Conservation (phyloP, 2,113 vertebrate species). For the Charadrius vociferus region DNA sequence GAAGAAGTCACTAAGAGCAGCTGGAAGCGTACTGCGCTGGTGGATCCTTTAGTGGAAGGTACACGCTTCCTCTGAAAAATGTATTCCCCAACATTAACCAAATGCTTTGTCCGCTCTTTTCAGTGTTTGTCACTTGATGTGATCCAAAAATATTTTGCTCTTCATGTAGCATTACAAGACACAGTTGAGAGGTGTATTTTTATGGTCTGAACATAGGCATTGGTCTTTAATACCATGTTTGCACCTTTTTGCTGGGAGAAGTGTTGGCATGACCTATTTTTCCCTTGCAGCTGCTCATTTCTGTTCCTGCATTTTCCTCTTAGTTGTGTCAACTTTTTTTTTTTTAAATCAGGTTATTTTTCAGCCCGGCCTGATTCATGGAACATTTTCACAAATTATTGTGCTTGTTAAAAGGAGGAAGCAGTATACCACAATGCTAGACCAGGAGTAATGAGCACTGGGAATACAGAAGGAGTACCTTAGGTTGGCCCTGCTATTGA, state of each 20-base stretch:
- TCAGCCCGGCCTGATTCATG: neutral
- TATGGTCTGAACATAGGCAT: neutral
- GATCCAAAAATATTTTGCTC: neutral
- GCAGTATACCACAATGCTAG: neutral
- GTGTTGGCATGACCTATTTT: constrained; percentile 33
- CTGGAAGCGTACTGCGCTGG: neutral
- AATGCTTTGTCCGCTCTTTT: neutral
- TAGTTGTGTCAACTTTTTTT: neutral
- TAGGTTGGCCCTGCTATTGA: neutral
- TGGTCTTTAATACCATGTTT: neutral
- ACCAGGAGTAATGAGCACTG: neutral
- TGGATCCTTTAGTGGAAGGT: neutral
- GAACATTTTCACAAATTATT: neutral
- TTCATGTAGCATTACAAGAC: neutral
- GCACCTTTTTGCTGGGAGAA: neutral
- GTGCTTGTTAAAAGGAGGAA: neutral
- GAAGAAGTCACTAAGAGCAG: neutral
- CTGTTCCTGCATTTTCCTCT: neutral
- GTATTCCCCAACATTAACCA: neutral
- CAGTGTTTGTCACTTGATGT: neutral
- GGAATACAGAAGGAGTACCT: neutral
- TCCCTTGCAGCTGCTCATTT: neutral
- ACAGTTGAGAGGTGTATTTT: neutral
- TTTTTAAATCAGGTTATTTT: neutral
- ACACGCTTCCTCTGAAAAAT: neutral